These are phyloP conservation scores for Hemistola chrysoprasaria DNA, from an alignment of 2,888 invertebrate species.

Conservation along the genomic window DNA sequence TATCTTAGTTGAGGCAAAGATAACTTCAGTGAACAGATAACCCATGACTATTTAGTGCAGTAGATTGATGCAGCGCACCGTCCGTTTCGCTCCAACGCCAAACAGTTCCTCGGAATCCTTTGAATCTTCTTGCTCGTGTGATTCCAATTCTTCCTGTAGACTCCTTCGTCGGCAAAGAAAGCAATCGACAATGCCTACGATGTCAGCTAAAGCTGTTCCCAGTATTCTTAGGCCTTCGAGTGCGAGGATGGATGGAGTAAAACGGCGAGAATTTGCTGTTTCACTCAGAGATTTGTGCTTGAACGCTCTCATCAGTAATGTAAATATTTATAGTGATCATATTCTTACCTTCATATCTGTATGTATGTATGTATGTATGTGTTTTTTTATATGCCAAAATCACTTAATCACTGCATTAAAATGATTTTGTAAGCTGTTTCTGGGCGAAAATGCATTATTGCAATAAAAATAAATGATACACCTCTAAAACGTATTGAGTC, in stretches of 20 bases:
- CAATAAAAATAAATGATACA: too few species aligned
- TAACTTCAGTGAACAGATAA: neutral
- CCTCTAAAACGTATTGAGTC: too few species aligned
- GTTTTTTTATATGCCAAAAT: too few species aligned
- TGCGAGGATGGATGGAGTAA: slow-evolving; percentile 34
- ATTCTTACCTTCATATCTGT: too few species aligned
- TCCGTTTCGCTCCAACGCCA: slow-evolving; percentile 67
- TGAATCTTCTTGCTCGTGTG: slow-evolving; percentile 24
- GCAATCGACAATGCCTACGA: slow-evolving; percentile 17
- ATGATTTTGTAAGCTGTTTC: too few species aligned
- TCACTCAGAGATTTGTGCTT: slow-evolving; percentile 79
- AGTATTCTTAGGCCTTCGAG: slow-evolving; percentile 27
- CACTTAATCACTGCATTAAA: too few species aligned
- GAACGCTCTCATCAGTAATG: slow-evolving; percentile 80
- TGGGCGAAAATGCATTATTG: too few species aligned
- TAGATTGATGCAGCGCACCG: slow-evolving; percentile 44
- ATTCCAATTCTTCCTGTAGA: slow-evolving; percentile 35
- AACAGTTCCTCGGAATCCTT: slow-evolving; percentile 42
- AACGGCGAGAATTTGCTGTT: slow-evolving; percentile 63
- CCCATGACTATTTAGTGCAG: neutral
- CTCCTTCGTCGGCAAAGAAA: slow-evolving; percentile 39
- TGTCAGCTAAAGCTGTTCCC: slow-evolving; percentile 22
- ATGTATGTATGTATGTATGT: too few species aligned
- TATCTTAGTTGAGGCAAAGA: too few species aligned
- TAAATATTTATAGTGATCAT: slow-evolving; percentile 33